Conservation (phyloP, 2,797 vertebrate species). For the Halcyon leucocephala region DNA sequence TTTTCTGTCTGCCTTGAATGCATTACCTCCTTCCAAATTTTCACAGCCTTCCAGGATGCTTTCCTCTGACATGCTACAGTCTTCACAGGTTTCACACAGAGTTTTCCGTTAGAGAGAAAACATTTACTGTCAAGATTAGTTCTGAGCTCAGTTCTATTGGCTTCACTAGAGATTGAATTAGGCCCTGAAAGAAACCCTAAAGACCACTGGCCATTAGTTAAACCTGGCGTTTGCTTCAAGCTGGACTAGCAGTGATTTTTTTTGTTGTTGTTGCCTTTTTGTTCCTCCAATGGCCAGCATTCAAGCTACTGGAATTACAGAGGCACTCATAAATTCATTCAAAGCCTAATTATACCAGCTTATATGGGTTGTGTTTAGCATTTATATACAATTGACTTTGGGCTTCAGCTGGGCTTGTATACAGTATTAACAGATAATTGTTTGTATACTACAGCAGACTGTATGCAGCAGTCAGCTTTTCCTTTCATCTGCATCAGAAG, state of each 20-base stretch:
- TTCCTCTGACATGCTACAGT: not conserved
- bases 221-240: not conserved
- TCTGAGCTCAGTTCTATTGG: not conserved
- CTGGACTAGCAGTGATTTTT: not conserved
- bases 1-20: not conserved
- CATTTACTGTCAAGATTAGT: not conserved
- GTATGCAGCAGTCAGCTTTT: not conserved
- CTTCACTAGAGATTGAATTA: not conserved
- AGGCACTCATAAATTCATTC: not conserved
- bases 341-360: not conserved
- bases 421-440: not conserved
- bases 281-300: not conserved
- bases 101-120: not conserved
- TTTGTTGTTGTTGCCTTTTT: not conserved
- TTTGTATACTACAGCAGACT: not conserved
- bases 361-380: not conserved
- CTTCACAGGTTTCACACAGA: not conserved
- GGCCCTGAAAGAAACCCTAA: not conserved
- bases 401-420: not conserved
- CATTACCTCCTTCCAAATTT: not conserved
- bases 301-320: not conserved
- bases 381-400: not conserved
- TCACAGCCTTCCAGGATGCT: not conserved
- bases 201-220: not conserved
- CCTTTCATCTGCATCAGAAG: not conserved